These are phyloP conservation scores for Notodonta dromedarius DNA, from an alignment of 2,888 invertebrate species.

Conservation along the genomic window DNA sequence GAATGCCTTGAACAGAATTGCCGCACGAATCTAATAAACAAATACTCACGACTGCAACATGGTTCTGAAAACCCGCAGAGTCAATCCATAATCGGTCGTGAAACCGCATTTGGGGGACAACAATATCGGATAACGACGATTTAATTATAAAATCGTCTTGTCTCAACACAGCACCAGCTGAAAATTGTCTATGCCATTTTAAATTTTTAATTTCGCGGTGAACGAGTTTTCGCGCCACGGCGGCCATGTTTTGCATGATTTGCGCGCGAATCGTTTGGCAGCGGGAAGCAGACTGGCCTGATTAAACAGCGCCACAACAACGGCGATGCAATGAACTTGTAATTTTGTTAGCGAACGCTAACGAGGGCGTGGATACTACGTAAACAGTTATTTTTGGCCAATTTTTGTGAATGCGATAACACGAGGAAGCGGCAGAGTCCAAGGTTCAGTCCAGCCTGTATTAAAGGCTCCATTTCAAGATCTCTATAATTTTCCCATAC, in stretches of 20 bases:
- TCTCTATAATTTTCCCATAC: too few relatives aligned
- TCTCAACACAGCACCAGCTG: constrained; percentile 52
- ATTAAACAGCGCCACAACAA: background rate
- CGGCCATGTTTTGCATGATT: constrained; percentile 44
- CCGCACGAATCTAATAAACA: background rate
- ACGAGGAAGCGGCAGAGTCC: too few relatives aligned
- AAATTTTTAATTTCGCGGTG: constrained; percentile 65
- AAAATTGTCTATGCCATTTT: constrained; percentile 63
- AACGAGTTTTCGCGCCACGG: constrained; percentile 64
- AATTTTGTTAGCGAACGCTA: background rate
- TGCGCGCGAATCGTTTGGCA: constrained; percentile 51
- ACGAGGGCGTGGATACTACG: background rate
- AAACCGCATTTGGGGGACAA: constrained; percentile 61
- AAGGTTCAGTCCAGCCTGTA: too few relatives aligned
- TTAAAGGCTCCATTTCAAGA: too few relatives aligned
- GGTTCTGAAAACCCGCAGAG: constrained; percentile 57
- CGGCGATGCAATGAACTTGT: constrained; percentile 22
- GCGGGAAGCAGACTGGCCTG: constrained; percentile 47
- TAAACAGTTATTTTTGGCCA: background rate
- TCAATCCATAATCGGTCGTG: constrained; percentile 67
- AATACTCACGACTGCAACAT: constrained; percentile 70
- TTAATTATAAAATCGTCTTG: constrained; percentile 64
- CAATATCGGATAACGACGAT: constrained; percentile 63
- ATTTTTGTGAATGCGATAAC: background rate
- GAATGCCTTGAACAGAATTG: background rate